Base-by-base conservation (phyloP, 2,113 vertebrate genomes). In the Gila orcuttii region DNA sequence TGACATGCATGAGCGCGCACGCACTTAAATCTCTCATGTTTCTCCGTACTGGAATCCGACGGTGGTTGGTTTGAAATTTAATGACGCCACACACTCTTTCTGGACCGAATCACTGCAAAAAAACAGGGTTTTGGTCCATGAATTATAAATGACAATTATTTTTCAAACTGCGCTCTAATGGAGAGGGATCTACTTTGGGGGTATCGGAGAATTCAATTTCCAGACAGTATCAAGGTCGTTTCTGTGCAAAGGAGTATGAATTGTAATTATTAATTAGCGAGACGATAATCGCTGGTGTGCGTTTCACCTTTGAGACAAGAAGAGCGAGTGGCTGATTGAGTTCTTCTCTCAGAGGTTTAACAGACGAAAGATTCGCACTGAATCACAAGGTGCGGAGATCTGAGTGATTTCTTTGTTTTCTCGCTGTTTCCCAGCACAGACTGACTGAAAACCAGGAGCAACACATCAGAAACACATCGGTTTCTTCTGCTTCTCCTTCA, bases 251-350 rank as follows among this genome's bases (percentile, higher is more conserved):
- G 74, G 79, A 31, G 42, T 87, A 79, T 76, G 85, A 68, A 80
- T 83, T 36, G 83, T 85, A 75, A 85, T 87, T 85, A 89, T 66
- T 89, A 87, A 89, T 89, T 89, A 87, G 79, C 50, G 11, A 9
- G 39, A 79, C 5, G 57, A 83, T 89, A 89, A 89, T 89, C 84
- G 85, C 66, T 50, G 57, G 79, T 87, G 66, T 83, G 73, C 36
- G 42, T 79, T 82, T 83, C 86, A 87, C 74, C 83, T 69, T 71
- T 5, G 88, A 87, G 88, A 85, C 79, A 5, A 47, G 42, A 12
- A 45, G 73, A 77, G 23, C 4, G 45, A 25, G 66, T 25, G 75
- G 25, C 55, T 60, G 11, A 62, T 62, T 62, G 59, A 79, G 76
- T 59, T 78, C 76, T 79, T 8, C 59, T 60, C 57, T 79, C 77